A percentile compares a stretch with the other conserved stretches of the same genome.
Evolutionary conservation across 30 jellyfish, hydroid and myxozoan species (phyloP).

Genomic region (Aurelia sp.): DNA sequence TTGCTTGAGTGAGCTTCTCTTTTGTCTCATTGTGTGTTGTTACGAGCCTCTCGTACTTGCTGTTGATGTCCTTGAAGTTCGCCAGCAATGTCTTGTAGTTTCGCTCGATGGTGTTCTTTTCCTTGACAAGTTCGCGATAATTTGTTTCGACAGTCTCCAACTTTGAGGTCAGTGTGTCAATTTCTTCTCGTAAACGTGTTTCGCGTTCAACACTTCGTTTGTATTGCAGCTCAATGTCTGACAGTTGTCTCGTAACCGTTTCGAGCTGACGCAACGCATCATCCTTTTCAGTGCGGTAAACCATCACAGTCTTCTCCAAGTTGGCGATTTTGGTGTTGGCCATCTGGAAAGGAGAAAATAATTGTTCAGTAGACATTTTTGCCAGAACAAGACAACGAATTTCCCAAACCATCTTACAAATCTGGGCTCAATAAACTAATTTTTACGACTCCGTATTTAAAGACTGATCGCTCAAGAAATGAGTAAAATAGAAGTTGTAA

Average conservation of each 20-base stretch:
- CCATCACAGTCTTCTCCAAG: constrained; percentile 84
- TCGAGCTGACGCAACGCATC: constrained; percentile 80
- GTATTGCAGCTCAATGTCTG: constrained; percentile 84
- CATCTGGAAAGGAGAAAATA: constrained; percentile 39
- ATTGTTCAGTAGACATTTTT: no score
- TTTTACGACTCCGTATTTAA: no score
- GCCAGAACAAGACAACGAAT: no score
- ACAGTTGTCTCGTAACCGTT: constrained; percentile 69
- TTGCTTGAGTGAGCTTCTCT: constrained; percentile 74
- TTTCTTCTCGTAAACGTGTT: constrained; percentile 75
- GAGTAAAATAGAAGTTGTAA: no score
- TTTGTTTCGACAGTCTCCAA: constrained; percentile 70
- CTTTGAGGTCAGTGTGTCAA: constrained; percentile 69
- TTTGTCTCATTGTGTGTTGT: constrained; percentile 70
- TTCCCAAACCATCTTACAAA: no score
- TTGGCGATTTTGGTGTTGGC: constrained; percentile 66
- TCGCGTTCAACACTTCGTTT: constrained; percentile 94
- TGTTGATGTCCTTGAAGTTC: constrained; percentile 83
- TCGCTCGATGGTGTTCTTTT: constrained; percentile 85
- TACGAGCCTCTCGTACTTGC: constrained; percentile 75
- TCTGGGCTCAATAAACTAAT: no score
- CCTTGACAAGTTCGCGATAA: constrained; percentile 77
- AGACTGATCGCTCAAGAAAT: no score
- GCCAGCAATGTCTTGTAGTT: constrained; percentile 79
- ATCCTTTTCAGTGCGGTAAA: constrained; percentile 80